Evolutionary conservation across 2,113 vertebrate genomes (phyloP), one percentile per base, ranked within the genome.

Genomic region (Oceanites oceanicus): DNA sequence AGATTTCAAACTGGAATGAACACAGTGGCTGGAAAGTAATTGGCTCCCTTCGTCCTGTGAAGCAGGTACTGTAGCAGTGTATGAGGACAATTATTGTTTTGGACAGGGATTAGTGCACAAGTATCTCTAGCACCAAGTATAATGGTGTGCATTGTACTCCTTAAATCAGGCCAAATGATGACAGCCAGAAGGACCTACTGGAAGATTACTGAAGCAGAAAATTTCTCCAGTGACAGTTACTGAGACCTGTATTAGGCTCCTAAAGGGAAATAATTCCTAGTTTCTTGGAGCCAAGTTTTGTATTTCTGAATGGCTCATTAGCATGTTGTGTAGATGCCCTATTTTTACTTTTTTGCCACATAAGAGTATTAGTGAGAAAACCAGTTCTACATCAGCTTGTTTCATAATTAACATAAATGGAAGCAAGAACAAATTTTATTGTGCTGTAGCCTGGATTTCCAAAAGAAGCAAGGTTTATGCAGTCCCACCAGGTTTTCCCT

Each of bases 1-100:
- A 98, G 84, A 98, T 98, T 92, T 76, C 97, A 13, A 97, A 96
- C 72, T 99, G 99, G 99, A 96, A 89, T 34, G 96, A 98, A 26
- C 98, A 98, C 92, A 99, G 98, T 74, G 97, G 98, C 80, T 99
- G 99, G 98, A 98, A 98, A 92, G 97, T 85, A 14, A 96, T 99
- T n/a, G 98, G 99, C 49, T 99, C 99, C 40, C 96, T 99, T 63
- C 98, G 98, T 65, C 98, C 98, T 47, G 21, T 99, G 86, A 98
- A 98, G 92, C 98, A 98, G 98, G 99, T 99, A 97, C 88, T 36
- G n/a, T 27, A 32, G 65, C 11, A 67, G 9, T 29, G 20, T 34
- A 20, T 19, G 40, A 52, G 55, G 40, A 67, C 29, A 30, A 7
- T 5, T 17, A 8, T 8, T 49, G 29, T 29, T 70, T 13, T 63